Evolutionary conservation across 92 coral and sea anemone genomes (phyloP).

Genomic region (Zoanthus sansibaricus): DNA sequence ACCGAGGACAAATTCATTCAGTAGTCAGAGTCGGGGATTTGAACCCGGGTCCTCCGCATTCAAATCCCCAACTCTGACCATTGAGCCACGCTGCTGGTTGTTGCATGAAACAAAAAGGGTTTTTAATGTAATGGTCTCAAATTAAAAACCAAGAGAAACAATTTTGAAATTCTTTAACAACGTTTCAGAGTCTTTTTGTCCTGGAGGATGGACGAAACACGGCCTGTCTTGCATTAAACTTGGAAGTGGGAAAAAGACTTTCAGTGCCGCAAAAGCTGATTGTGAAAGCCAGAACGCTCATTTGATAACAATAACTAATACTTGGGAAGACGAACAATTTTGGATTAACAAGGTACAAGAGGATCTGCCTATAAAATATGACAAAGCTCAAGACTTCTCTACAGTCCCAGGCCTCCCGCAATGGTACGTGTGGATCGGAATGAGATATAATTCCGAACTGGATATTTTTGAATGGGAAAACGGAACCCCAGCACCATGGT

Average conservation of each 20-base stretch:
- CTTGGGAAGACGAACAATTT: background rate
- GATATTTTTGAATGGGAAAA: background rate
- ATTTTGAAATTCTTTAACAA: background rate
- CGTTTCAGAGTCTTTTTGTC: background rate
- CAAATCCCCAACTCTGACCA: too few species aligned
- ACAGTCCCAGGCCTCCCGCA: background rate
- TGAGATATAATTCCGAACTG: constrained; percentile 4
- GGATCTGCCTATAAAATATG: background rate
- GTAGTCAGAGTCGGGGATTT: too few species aligned
- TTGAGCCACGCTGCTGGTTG: too few species aligned
- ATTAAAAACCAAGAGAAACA: too few species aligned
- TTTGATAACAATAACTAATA: background rate
- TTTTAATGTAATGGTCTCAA: background rate
- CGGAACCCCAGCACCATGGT: background rate
- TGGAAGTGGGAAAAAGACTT: background rate
- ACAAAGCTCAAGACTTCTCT: background rate
- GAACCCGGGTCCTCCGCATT: too few species aligned
- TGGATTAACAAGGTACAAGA: background rate
- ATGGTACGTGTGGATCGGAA: background rate
- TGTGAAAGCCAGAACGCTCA: constrained; percentile 4
- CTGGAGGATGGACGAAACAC: constrained; percentile 9
- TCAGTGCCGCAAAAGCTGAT: constrained; percentile 15
- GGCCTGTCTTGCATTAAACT: constrained; percentile 2
- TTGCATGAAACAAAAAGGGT: too few species aligned
- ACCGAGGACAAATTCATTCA: too few species aligned